Evolutionary conservation across 2,888 invertebrate genomes (phyloP), one percentile per base, ranked within the genome.

Genomic region (Polymixis flavicincta): DNA sequence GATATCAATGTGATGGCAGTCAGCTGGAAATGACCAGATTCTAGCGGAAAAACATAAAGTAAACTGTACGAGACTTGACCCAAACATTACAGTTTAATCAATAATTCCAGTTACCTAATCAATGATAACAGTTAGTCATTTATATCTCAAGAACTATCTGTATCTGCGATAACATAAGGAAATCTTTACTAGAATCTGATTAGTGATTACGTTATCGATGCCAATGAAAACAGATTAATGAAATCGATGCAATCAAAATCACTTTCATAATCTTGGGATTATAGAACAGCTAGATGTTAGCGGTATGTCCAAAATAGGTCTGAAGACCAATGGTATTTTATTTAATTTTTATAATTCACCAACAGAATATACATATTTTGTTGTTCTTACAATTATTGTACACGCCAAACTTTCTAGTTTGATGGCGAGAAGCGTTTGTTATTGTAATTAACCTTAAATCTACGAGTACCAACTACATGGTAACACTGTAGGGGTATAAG

Each of bases 231-330:
- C 48, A 68, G 70, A 77, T 81, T 66, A 69, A 67, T 70, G 48
- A 63, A 77, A 81, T 83, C 61, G 67, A 74, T 78, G 66, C 71
- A 63, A 78, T 84, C 59, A 57, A 75, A 77, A 61, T 75, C 66
- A 68, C n/a, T 65, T 65, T 52, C 19, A 71, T 64, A 66, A 81
- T 54, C 50, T 68, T 54, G 19, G 7, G 54, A 71, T 78, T 60
- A 63, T 32, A 76, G n/a, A 22, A 42, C 22, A n/a, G 13, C 32
- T 59, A 28, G 28, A 28, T 32, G 28, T 48, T 76, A n/a, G 28
- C 37, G 37, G 48, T 14, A 19, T 25, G 17, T 45, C 28, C 11
- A 59, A 45, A 19, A n/a, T n/a, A n/a, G 50, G 28, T 2, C 22
- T 48, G n/a, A 28, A 25, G 14, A 22, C 11, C 28, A n/a, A 17